phyloP scores from a whole-genome alignment of 2,888 invertebrate genomes.

The Hipparchia sbordonii region DNA sequence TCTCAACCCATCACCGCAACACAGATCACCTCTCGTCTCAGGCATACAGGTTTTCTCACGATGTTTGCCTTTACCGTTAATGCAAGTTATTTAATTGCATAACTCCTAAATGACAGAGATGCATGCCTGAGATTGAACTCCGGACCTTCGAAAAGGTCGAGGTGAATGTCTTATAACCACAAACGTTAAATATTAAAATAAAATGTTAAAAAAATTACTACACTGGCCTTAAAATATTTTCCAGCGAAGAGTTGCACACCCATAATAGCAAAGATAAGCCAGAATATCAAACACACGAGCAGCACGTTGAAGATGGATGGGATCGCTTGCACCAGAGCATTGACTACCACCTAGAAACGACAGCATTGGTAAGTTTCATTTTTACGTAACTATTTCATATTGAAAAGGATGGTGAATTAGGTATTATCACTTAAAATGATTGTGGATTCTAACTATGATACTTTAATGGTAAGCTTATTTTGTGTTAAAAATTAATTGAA shows the following conservation, averaged over 20 bases:
- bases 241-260: constrained; percentile 99
- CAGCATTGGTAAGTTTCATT: constrained; percentile 17
- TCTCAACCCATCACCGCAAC: too few species aligned
- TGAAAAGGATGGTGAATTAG: not conserved
- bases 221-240: constrained; percentile 94
- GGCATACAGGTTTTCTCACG: too few species aligned
- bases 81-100: too few species aligned
- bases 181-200: not conserved
- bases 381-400: not conserved
- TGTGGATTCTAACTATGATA: not conserved
- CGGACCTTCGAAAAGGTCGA: too few species aligned
- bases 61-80: too few species aligned
- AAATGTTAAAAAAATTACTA: constrained; percentile 20
- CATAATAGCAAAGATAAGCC: constrained; percentile 99
- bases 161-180: too few species aligned
- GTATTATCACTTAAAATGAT: not conserved
- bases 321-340: constrained; percentile 99
- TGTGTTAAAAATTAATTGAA: not conserved
- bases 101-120: too few species aligned
- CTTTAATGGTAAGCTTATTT: constrained; percentile 9
- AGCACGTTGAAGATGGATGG: constrained; percentile 99
- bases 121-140: too few species aligned
- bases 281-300: constrained; percentile 99
- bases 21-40: too few species aligned
- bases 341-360: constrained; percentile 94